Evolutionary conservation across 2,113 vertebrate genomes (phyloP).

Genomic region (Platanista minor): DNA sequence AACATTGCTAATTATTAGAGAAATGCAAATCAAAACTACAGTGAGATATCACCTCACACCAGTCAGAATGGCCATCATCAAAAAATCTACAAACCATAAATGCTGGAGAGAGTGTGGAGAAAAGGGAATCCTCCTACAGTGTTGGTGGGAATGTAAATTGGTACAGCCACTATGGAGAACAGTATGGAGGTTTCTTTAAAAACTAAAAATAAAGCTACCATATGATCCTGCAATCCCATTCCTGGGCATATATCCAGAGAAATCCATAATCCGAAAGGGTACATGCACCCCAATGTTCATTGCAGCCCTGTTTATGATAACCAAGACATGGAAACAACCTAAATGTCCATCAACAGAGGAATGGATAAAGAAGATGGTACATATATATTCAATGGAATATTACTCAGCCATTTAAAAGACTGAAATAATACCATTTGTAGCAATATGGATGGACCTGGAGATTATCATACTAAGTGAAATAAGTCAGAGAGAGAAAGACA

Average conservation of each 20-base stretch:
- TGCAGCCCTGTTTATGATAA: too few species aligned
- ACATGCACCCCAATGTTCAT: background rate
- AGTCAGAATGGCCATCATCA: background rate
- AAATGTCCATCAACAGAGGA: too few species aligned
- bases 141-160: background rate
- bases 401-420: too few species aligned
- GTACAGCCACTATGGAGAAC: background rate
- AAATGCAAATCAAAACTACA: background rate
- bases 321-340: too few species aligned
- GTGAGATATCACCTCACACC: too few species aligned
- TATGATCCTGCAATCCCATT: background rate
- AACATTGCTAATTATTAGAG: background rate
- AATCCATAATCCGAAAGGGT: background rate
- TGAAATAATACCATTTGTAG: too few species aligned
- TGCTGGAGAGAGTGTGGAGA: background rate
- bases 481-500: too few species aligned
- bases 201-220: background rate
- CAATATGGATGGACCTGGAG: too few species aligned
- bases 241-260: background rate
- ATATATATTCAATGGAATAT: too few species aligned
- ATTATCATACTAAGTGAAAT: too few species aligned
- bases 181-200: background rate
- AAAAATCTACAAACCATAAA: background rate
- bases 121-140: background rate
- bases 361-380: too few species aligned